Base-by-base conservation (phyloP, 2,888 invertebrate species). In the Tachina lurida region DNA sequence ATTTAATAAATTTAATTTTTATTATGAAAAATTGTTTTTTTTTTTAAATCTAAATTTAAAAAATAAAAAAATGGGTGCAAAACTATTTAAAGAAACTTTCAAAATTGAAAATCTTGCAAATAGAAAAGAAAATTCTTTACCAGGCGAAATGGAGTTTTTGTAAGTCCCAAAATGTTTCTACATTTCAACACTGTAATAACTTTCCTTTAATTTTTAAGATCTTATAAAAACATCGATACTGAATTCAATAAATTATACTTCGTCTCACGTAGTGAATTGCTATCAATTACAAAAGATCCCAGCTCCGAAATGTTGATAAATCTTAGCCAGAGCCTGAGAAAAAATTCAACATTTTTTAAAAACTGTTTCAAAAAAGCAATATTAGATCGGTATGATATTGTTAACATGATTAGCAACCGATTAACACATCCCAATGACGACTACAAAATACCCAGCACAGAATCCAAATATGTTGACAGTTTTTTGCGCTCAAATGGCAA, bases 191-290 rank as follows among this genome's bases (percentile, higher is more conserved):
- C 52, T 15, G 52, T 19, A 54, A 17, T 19, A 19, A 31, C 31
- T 7, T 31, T 31, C 17, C 8, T 8, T 17, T 10, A 17, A 15
- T 12, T 19, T 76, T 67, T 4, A 19, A 80, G 80, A 31, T 52
- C 65, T 1, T 49, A 2, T 7, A 19, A 41, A 7, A 65, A 17
- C 13, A 12, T 81, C 1, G 31, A 68, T 12, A 3, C 39, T 9
- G 70, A 82, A 70, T 56, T 82, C 13, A 70, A 82, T 76, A 82
- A 76, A 76, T 17, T 71, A 10, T 82, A 82, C 10, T 49, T 71
- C 5, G 49, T 47, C 0, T 41, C 63, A 7, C 76, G 71, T 8
- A 63, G 71, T 58, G 43, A 63, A 41, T 31, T 82, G 8, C 71
- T 65, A 31, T 22, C 17, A 10, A 70, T 82, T 13, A 63, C 56